Evolutionary conservation across 2,797 vertebrate genomes (phyloP), one percentile per base, ranked within the genome.

Genomic region (Myiotriccus ornatus): DNA sequence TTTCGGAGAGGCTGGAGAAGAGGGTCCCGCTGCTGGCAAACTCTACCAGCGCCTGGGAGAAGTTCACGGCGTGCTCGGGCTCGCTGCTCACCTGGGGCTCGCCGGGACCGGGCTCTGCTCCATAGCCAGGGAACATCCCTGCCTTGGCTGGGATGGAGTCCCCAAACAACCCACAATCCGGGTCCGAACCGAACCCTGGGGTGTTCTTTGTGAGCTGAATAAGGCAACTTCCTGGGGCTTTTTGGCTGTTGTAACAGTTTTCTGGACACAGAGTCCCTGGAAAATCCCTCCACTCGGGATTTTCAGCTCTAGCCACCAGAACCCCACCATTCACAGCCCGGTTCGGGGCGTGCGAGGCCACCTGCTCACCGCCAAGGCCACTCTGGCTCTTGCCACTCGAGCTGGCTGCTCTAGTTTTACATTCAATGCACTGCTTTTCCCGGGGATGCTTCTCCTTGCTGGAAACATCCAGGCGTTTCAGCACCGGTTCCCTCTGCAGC

Each of bases 11-110:
- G 96, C 98, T 98, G 60, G 98, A 98, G 85, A 99, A 98, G 87
- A 99, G 97, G 76, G 98, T 98, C n/a, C 98, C 97, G 22, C 98
- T 98, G 97, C 99, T 99, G 39, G 99, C 98, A 22, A 99, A 99
- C 95, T 99, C 99, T 75, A 99, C 98, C 25, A 99, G 97, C 0
- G 99, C 99, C 92, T 99, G 99, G 0, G 99, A 99, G 95, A 99
- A 99, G 97, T 97, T 99, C 43, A 99, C 98, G 0, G 99, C 98
- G 2, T 98, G 98, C 65, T 98, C 98, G 5, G 98, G 98, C 39
- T 99, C 98, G 6, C 97, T 64, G 53, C 96, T 97, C 20, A 1
- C 62, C 76, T 9, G 95, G 69, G 43, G 78, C 73, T 95, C 74
- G 2, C 25, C 24, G 0, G 55, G 6, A 9, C 9, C 0, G 12